phyloP scores from a whole-genome alignment of 1,140 invertebrate species.

The Drosophila baimaii region DNA sequence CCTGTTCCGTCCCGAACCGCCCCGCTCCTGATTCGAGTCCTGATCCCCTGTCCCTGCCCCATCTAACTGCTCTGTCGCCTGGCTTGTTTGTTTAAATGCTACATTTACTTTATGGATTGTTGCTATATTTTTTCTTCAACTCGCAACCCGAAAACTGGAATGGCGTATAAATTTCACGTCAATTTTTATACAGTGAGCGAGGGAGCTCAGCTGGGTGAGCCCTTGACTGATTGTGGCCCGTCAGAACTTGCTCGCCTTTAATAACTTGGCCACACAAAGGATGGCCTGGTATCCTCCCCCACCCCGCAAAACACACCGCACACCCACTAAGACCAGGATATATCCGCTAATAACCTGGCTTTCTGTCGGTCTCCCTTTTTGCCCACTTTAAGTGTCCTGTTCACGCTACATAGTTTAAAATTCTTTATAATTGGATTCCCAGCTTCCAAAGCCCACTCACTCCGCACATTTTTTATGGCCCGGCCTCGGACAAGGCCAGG shows the following conservation, averaged over 20 bases:
- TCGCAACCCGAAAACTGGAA: slow-evolving; percentile 67
- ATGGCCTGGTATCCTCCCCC: no score
- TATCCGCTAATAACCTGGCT: slow-evolving; percentile 76
- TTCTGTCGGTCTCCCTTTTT: slow-evolving; percentile 41
- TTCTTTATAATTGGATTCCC: slow-evolving; percentile 81
- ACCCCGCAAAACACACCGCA: slow-evolving; percentile 7
- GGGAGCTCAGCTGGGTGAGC: slow-evolving; percentile 72
- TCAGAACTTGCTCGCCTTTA: slow-evolving; percentile 79
- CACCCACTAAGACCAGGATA: slow-evolving; percentile 34
- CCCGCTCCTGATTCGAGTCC: slow-evolving; percentile 1
- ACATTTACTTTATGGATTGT: slow-evolving; percentile 83
- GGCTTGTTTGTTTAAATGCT: slow-evolving; percentile 80
- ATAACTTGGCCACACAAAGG: slow-evolving; percentile 69
- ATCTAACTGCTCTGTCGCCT: slow-evolving; percentile 33
- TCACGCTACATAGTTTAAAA: slow-evolving; percentile 82
- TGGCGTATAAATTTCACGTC: slow-evolving; percentile 79
- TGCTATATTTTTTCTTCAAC: slow-evolving; percentile 83
- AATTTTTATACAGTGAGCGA: slow-evolving; percentile 66
- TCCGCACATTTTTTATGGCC: slow-evolving; percentile 70
- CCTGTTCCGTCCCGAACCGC: neutral
- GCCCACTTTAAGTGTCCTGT: slow-evolving; percentile 75
- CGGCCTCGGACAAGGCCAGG: slow-evolving; percentile 38
- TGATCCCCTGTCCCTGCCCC: slow-evolving; percentile 1
- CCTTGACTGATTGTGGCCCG: slow-evolving; percentile 77
- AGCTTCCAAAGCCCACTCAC: slow-evolving; percentile 63